Percentiles rank a stretch among this genome's conserved stretches.
Evolutionary conservation across 92 coral and sea anemone genomes (phyloP).

Genomic region (Muricea muricata): DNA sequence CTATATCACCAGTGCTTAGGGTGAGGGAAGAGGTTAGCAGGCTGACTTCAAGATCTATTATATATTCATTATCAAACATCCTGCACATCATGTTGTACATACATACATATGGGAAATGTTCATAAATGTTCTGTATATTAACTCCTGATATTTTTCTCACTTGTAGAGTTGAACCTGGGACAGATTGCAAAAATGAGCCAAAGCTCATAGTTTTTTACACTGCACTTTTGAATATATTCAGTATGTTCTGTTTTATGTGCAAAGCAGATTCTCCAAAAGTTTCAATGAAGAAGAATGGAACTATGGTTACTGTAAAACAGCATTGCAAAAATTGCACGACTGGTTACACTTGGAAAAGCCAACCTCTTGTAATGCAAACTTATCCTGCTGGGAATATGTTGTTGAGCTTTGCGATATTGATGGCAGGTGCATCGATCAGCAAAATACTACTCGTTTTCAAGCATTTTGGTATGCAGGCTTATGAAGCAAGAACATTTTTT

Average conservation of each 20-base stretch:
- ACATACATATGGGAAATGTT: background rate
- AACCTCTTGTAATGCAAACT: background rate
- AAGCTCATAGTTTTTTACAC: background rate
- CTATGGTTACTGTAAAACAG: background rate
- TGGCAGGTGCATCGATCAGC: slow-evolving; percentile 28
- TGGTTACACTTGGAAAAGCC: slow-evolving; percentile 12
- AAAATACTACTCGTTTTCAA: slow-evolving; percentile 22
- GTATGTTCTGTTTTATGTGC: slow-evolving; percentile 6
- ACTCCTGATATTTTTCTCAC: background rate
- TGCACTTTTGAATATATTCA: background rate
- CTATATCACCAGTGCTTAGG: background rate
- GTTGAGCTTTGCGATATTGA: slow-evolving; percentile 6
- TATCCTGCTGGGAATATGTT: slow-evolving; percentile 29
- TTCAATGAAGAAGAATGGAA: background rate
- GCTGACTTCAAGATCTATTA: slow-evolving; percentile 24
- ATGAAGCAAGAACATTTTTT: slow-evolving; percentile 20
- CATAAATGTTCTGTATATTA: no score
- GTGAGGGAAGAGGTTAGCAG: slow-evolving; percentile 21
- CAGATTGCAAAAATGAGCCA: background rate
- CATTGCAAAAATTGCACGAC: background rate
- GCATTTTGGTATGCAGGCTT: slow-evolving; percentile 22
- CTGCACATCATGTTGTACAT: background rate
- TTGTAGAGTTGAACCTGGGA: background rate
- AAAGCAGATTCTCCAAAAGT: background rate
- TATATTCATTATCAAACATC: background rate